Evolutionary conservation across 2,113 vertebrate species (phyloP), one percentile per base, ranked within the genome.

Genomic region (Hirundichthys speculiger): DNA sequence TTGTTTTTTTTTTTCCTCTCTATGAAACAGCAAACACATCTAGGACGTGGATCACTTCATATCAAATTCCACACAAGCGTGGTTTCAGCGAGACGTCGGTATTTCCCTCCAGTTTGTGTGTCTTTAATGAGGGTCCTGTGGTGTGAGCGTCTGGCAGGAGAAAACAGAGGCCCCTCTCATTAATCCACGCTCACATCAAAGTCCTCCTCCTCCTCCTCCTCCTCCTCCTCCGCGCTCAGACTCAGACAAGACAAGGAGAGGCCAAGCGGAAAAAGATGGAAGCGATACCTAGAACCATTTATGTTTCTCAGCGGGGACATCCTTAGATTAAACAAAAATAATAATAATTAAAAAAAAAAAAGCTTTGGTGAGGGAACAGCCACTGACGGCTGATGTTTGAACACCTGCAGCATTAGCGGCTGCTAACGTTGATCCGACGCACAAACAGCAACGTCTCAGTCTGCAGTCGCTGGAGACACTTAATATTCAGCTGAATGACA

Each of bases 111-210:
- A 34, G 1, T 49, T 43, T 51, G 49, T 18, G 20, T 21, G 53
- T 27, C 24, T 40, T 22, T 41, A 24, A 18, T 3, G 20, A 49
- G 39, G 40, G 46, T 55, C 66, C 69, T 55, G 67, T n/a, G 18
- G 30, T 66, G 42, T 25, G 38, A 65, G 27, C 20, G 64, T 61
- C 52, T 63, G 40, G 48, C 49, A 57, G 61, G 56, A 54, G 39
- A 64, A 78, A 82, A 73, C 68, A 79, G 55, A 82, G 84, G 64
- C 77, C 79, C 64, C 76, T 80, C 78, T 69, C 78, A 88, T 58
- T 46, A 71, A 82, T 41, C 79, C 82, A 86, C 77, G 82, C 74
- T 67, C 74, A 77, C 89, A 90, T 94, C 88, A 93, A 91, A 92
- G 79, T 50, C 51, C 3, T 18, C 56, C n/a, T n/a, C n/a, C n/a